Conservation (phyloP, 2,888 invertebrate species). For the Lathronympha strigana region DNA sequence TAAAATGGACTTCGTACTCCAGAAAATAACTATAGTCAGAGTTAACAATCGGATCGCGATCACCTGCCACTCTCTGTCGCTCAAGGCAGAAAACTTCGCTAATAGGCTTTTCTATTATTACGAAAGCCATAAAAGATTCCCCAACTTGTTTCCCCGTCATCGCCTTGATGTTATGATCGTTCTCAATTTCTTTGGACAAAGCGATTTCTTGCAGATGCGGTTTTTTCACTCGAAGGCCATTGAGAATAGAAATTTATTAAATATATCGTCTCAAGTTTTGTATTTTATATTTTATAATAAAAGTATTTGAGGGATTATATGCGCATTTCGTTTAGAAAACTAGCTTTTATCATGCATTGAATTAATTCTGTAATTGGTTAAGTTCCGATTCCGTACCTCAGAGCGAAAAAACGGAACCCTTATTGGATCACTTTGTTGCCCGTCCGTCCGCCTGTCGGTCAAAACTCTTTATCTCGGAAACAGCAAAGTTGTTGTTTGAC, state of each 20-base stretch:
- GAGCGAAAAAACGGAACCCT: too few species aligned
- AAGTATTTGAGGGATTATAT: too few species aligned
- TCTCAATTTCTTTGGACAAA: slow-evolving; percentile 10
- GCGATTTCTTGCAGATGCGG: slow-evolving; percentile 11
- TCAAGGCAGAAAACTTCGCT: slow-evolving; percentile 40
- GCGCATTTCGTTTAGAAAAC: too few species aligned
- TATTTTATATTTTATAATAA: too few species aligned
- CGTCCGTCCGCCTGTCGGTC: too few species aligned
- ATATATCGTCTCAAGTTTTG: too few species aligned
- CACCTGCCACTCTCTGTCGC: slow-evolving; percentile 20
- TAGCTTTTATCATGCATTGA: too few species aligned
- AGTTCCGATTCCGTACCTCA: too few species aligned
- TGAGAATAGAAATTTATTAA: neutral
- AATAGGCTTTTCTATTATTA: slow-evolving; percentile 41
- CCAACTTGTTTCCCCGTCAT: slow-evolving; percentile 33
- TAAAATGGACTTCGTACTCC: slow-evolving; percentile 23
- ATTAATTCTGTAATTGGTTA: too few species aligned
- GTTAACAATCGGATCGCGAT: slow-evolving; percentile 31
- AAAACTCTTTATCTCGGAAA: too few species aligned
- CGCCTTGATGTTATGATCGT: slow-evolving; percentile 30
- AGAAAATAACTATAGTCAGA: slow-evolving; percentile 26
- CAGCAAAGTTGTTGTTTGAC: too few species aligned
- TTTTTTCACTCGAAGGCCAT: neutral
- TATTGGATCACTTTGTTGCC: too few species aligned
- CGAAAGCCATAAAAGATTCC: slow-evolving; percentile 36